Base-by-base conservation (phyloP, 2,888 invertebrate species). In the Gymnosoma rotundatum region DNA sequence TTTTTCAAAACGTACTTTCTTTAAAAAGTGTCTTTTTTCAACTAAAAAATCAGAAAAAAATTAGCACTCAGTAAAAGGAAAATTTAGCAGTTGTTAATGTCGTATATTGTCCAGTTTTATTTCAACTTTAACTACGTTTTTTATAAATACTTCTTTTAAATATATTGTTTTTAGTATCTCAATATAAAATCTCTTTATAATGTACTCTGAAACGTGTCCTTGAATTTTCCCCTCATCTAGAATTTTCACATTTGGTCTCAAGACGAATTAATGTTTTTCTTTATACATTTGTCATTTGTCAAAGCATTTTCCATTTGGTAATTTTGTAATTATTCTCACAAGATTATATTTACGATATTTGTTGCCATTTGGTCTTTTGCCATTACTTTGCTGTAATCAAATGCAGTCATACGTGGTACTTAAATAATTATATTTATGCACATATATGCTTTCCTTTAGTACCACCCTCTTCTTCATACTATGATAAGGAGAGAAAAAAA, bases 381-480 rank as follows among this genome's bases (percentile, higher is more conserved):
- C 25, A 36, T 42, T 38, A 58, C 21, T 76, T 48, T 48, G 56
- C 10, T 42, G 42, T 18, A 54, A 42, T 45, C 18, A 2, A 16
- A 16, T 32, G 10, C 42, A 45, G 6, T 25, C n/a, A 18, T n/a
- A 20, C 8, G 36, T 60, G 18, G 32, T 20, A 20, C 18, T 36
- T 36, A 14, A 38, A 54, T 70, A 78, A 63, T 70, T 70, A 63
- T 36, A 78, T 21, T 36, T 54, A n/a, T n/a, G 48, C 12, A 48
- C 12, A 18, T 52, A 52, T 52, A 2, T 52, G 7, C 20, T 14
- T 32, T 32, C 5, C 16, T 48, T 48, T 6, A 6, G 45, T 48
- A 48, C 45, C 45, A 32, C 4, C 18, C 12, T 42, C 45, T 16
- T 14, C 8, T 56, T 42, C 32, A 18, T 25, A 10, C 10, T 12